Base-by-base conservation (phyloP, 2,888 invertebrate species). In the Drosophila heteroneura region DNA sequence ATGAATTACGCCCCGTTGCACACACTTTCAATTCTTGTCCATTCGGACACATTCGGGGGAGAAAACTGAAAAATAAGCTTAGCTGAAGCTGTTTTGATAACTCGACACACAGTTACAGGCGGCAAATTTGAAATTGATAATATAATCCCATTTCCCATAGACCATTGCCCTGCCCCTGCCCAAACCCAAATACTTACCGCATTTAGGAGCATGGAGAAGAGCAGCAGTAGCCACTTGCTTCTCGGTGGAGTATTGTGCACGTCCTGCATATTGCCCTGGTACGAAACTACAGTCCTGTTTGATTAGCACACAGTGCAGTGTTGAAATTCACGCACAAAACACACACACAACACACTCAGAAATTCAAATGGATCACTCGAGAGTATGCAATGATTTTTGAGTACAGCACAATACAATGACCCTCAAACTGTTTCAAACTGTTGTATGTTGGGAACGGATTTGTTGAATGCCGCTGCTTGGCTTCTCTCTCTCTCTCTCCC, bases 161-260 rank as follows among this genome's bases (percentile, higher is more conserved):
- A 37, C 12, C 2, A 9, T 28, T 3, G 0, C 26, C 22, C 26
- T 26, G 14, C 16, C 5, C 28, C 5, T 14, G 22, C 7, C 14
- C 35, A 2, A 26, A 26, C 26, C 22, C 14, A 2, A 19, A 12
- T 58, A 92, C 92, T 92, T 92, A 92, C 92, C 74, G 92, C 92
- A 89, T 91, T 93, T 74, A 93, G 75, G 63, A 92, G 84, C 92
- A 92, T 87, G 71, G 90, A 89, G 69, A 92, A 82, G 62, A 92
- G 68, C 69, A 92, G 78, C 85, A 91, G 79, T 53, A 91, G 68
- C 77, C 84, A 88, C 70, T 78, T 81, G 77, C 80, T 85, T 58
- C 73, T 67, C 52, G 72, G 85, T 76, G 85, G 82, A 80, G 79
- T 82, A 62, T 74, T 81, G 77, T 85, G 88, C 88, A 85, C 77